Percentiles rank a stretch among this genome's conserved stretches.
Conservation (phyloP, 2,888 invertebrate genomes). For the Isoperla grammatica region DNA sequence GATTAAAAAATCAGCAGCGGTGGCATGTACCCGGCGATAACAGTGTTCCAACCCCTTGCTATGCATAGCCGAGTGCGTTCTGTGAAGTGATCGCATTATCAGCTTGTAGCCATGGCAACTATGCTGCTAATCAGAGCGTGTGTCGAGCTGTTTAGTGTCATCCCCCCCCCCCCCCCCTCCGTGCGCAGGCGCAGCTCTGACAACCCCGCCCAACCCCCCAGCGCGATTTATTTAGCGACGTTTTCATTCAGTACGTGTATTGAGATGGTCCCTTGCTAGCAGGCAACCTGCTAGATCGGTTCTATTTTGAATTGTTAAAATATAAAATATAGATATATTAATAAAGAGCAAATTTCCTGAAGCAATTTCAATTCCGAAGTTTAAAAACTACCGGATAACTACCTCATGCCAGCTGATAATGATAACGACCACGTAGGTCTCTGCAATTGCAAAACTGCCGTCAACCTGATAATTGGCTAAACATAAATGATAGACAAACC, state of each 20-base stretch:
- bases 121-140: slow-evolving; percentile 49
- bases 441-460: too few relatives aligned
- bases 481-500: too few relatives aligned
- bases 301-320: too few relatives aligned
- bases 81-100: slow-evolving; percentile 48
- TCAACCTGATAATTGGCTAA: too few relatives aligned
- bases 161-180: slow-evolving; percentile 35
- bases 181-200: slow-evolving; percentile 25
- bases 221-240: not conserved
- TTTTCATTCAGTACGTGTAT: not conserved
- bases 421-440: too few relatives aligned
- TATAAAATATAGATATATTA: too few relatives aligned
- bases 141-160: slow-evolving; percentile 43
- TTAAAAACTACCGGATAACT: too few relatives aligned
- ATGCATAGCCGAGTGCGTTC: slow-evolving; percentile 38
- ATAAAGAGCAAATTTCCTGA: too few relatives aligned
- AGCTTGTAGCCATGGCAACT: slow-evolving; percentile 54
- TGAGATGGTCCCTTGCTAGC: slow-evolving; percentile 8
- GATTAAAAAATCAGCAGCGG: slow-evolving; percentile 49
- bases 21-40: slow-evolving; percentile 42
- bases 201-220: not conserved
- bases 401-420: too few relatives aligned
- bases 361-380: too few relatives aligned
- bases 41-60: slow-evolving; percentile 9
- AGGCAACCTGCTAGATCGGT: slow-evolving; percentile 13